Evolutionary conservation across 30 jellyfish, hydroid and myxozoan genomes (phyloP).

Genomic region (Calvadosia cruxmelitensis): DNA sequence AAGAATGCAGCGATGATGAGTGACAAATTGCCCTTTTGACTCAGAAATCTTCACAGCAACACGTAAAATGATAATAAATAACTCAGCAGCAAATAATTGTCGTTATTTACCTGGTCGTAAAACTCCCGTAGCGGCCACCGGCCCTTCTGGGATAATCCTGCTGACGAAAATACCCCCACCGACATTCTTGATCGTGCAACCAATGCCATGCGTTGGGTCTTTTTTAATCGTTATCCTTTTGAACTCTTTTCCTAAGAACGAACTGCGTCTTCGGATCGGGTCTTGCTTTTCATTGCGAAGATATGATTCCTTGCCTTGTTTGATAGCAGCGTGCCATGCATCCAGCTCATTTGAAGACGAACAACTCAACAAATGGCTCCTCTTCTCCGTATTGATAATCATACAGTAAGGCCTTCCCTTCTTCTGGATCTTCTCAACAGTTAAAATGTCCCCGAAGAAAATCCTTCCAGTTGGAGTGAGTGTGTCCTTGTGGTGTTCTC

Average conservation of each 20-base stretch:
- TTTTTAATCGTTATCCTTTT: slow-evolving; percentile 66
- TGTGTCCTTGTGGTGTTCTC: slow-evolving; percentile 64
- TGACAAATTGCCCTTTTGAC: too few species aligned
- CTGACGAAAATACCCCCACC: slow-evolving; percentile 88
- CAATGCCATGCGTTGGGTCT: slow-evolving; percentile 85
- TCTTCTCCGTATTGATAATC: slow-evolving; percentile 38
- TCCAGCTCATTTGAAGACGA: slow-evolving; percentile 55
- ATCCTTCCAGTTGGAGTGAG: slow-evolving; percentile 70
- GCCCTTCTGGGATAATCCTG: slow-evolving; percentile 87
- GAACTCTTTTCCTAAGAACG: slow-evolving; percentile 58
- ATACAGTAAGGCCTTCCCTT: slow-evolving; percentile 60
- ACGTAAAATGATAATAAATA: too few species aligned
- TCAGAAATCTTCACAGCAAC: too few species aligned
- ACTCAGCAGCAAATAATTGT: too few species aligned
- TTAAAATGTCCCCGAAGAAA: slow-evolving; percentile 45
- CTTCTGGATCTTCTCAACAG: slow-evolving; percentile 26
- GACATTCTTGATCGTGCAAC: slow-evolving; percentile 80
- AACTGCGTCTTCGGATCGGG: slow-evolving; percentile 72
- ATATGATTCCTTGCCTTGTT: slow-evolving; percentile 47
- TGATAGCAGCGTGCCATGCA: slow-evolving; percentile 45
- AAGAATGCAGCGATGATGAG: too few species aligned
- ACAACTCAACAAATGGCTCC: slow-evolving; percentile 59
- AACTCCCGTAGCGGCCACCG: slow-evolving; percentile 87
- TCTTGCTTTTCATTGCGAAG: slow-evolving; percentile 45
- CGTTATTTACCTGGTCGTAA: slow-evolving; percentile 68